phyloP scores from a whole-genome alignment of 2,113 vertebrate genomes.

The Corythoichthys haematopterus region DNA sequence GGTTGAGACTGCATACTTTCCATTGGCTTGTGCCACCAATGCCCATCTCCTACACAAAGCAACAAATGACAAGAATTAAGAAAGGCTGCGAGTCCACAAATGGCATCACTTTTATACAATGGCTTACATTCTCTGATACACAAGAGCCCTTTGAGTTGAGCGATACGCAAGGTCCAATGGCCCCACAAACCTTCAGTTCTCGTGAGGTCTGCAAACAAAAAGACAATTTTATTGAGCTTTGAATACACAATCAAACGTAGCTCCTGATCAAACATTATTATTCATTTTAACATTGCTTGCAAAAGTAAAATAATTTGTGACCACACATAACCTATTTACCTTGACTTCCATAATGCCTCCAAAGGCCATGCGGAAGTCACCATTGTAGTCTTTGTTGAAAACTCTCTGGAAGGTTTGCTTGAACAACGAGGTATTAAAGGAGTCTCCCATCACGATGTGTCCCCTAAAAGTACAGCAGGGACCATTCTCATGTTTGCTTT shows the following conservation, averaged over 20 bases:
- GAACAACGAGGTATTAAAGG: constrained; percentile 97
- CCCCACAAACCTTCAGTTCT: constrained; percentile 89
- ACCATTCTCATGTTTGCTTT: not conserved
- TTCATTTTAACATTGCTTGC: not conserved
- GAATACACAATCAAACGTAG: not conserved
- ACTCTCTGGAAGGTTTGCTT: constrained; percentile 98
- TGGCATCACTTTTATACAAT: not conserved
- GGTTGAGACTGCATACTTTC: constrained; percentile 89
- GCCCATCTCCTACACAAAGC: constrained; percentile 82
- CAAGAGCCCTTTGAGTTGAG: constrained; percentile 84
- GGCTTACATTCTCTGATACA: constrained; percentile 92
- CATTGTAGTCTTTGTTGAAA: constrained; percentile 87
- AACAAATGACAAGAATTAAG: not conserved
- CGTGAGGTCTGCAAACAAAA: constrained; percentile 78
- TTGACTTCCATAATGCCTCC: constrained; percentile 90
- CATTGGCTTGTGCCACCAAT: constrained; percentile 90
- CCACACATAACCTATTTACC: constrained; percentile 62
- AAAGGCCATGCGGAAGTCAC: constrained; percentile 93
- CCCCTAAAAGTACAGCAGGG: constrained; percentile 71
- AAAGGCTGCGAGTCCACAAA: constrained; percentile 6
- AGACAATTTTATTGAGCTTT: not conserved
- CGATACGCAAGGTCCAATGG: constrained; percentile 89
- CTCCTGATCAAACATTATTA: not conserved
- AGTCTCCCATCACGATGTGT: constrained; percentile 96
- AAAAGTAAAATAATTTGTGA: not conserved